These are phyloP conservation scores for Platycheirus albimanus DNA, from an alignment of 2,888 invertebrate species.

Conservation along the genomic window DNA sequence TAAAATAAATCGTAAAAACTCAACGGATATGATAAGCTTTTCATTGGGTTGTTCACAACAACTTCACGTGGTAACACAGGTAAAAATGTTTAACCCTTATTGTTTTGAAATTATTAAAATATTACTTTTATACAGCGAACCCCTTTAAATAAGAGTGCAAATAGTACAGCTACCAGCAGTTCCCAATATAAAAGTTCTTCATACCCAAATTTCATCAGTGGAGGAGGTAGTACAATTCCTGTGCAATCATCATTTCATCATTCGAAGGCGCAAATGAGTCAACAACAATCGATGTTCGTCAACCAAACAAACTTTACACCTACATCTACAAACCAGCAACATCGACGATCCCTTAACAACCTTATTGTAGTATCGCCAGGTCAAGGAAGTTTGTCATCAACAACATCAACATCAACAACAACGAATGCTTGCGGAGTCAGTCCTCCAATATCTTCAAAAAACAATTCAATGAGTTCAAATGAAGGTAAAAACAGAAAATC, in stretches of 20 bases:
- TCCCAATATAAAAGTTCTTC: constrained; percentile 81
- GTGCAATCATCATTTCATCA: constrained; percentile 76
- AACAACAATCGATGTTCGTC: constrained; percentile 71
- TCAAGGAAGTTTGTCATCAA: constrained; percentile 78
- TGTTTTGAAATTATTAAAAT: not conserved
- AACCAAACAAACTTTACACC: constrained; percentile 71
- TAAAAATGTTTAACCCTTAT: too few species aligned
- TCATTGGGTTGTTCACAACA: constrained; percentile 77
- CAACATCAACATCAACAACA: too few species aligned
- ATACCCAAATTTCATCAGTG: constrained; percentile 80
- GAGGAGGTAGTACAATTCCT: constrained; percentile 75
- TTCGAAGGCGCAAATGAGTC: constrained; percentile 55
- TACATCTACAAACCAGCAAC: constrained; percentile 65
- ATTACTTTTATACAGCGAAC: too few species aligned
- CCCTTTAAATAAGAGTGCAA: constrained; percentile 25
- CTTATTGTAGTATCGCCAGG: constrained; percentile 80
- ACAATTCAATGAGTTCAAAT: constrained; percentile 14
- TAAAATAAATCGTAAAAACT: constrained; percentile 81
- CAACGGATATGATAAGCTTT: constrained; percentile 80
- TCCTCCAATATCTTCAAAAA: constrained; percentile 35
- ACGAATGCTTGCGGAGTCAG: constrained; percentile 17
- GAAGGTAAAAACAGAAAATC: constrained; percentile 48
- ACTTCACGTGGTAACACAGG: constrained; percentile 72
- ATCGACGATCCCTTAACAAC: constrained; percentile 82
- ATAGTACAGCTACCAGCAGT: constrained; percentile 20